Percentiles rank a stretch among this genome's conserved stretches.
phyloP scores from a whole-genome alignment of 2,113 vertebrate species.

The Todiramphus saurophagus region DNA sequence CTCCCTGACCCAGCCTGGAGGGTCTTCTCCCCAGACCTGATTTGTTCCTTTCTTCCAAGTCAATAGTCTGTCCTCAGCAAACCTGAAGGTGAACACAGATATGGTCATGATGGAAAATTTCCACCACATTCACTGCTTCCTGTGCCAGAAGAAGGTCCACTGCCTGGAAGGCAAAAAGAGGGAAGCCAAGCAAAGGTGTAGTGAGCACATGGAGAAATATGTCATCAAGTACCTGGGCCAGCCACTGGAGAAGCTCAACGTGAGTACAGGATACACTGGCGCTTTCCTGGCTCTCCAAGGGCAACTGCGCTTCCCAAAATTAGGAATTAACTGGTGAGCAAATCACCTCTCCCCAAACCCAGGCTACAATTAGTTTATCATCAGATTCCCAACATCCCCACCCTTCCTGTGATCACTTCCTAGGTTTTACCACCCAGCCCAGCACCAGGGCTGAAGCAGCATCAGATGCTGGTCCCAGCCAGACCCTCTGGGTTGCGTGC shows the following conservation, averaged over 20 bases:
- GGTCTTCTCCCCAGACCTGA: background rate
- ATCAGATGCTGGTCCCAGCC: background rate
- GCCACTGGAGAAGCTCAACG: constrained; percentile 50
- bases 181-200: constrained; percentile 42
- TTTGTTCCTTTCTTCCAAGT: background rate
- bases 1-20: background rate
- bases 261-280: background rate
- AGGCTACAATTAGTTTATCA: background rate
- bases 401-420: background rate
- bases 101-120: constrained; percentile 68
- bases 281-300: background rate
- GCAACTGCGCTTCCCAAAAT: background rate
- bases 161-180: constrained; percentile 31
- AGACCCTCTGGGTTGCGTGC: background rate
- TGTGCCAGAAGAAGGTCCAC: constrained; percentile 20
- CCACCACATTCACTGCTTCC: constrained; percentile 48
- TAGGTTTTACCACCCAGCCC: no score
- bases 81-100: constrained; percentile 13
- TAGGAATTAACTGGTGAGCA: background rate
- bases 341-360: background rate
- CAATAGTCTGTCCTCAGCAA: constrained; percentile 21
- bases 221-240: constrained; percentile 20
- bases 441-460: background rate
- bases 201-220: constrained; percentile 17
- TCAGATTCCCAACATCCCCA: background rate